Evolutionary conservation across 2,888 invertebrate species (phyloP), one percentile per base, ranked within the genome.

Genomic region (Macrophya annulata): DNA sequence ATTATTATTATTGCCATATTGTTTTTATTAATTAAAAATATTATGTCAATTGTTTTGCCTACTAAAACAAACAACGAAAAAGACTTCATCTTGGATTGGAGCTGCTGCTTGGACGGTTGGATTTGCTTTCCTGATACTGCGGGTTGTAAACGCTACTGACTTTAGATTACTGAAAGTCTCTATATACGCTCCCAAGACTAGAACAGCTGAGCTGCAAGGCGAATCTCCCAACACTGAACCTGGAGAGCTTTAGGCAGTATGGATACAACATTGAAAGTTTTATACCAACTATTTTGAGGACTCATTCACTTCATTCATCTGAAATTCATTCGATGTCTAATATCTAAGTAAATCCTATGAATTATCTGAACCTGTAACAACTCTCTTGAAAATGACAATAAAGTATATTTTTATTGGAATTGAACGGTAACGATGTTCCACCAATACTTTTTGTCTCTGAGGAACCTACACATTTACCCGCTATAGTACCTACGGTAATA

Each of bases 101-200:
- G 86, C 86, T 17, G 88, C 87, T 81, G 88, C 88, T 86, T 92
- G 91, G 90, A 77, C 88, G 43, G 76, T 45, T 17, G 88, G 89
- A n/a, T 85, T 90, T 9, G 10, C 87, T n/a, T 59, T 88, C 74
- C 51, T 91, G 51, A 37, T 88, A 15, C 62, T 90, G 1, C 89
- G 90, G 10, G 55, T 90, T 17, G 25, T 89, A 37, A 85, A 37
- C 9, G 37, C 87, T 15, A 86, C 72, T 21, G 90, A 92, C 72
- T 92, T 92, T 45, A 86, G 83, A 43, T 68, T 91, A 17, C 77
- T 90, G 21, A 90, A 85, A 86, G 87, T 91, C 6, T 88, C 37
- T 55, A 86, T 91, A 51, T 90, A 89, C 68, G 85, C 77, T 31
- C 31, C 17, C 31, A 37, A 77, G 55, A 15, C n/a, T 37, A 37